Percentiles rank a stretch among this genome's conserved stretches.
These are phyloP conservation scores for Poeciliopsis retropinna DNA, from an alignment of 2,113 vertebrate species.

Conservation along the genomic window DNA sequence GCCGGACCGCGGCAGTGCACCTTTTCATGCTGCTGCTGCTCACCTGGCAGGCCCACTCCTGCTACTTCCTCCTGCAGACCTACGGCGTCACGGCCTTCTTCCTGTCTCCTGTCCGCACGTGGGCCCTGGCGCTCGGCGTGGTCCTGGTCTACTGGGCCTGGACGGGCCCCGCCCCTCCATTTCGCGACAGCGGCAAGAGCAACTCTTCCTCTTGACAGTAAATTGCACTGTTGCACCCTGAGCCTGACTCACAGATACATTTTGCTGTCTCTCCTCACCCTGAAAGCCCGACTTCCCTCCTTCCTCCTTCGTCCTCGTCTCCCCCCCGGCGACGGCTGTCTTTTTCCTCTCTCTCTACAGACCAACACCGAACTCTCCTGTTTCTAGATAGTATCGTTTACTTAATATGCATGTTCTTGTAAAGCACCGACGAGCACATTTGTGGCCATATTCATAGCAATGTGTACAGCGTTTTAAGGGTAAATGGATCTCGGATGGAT, in stretches of 20 bases:
- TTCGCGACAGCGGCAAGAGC: constrained; percentile 83
- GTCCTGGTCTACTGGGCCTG: constrained; percentile 85
- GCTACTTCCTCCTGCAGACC: constrained; percentile 89
- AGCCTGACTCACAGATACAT: constrained; percentile 54
- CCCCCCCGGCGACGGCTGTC: not conserved
- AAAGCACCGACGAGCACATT: constrained; percentile 56
- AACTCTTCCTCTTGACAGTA: constrained; percentile 79
- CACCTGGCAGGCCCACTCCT: constrained; percentile 89
- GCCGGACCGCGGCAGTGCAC: constrained; percentile 76
- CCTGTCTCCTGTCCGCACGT: constrained; percentile 90
- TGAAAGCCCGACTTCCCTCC: constrained; percentile 10
- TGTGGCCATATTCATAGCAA: constrained; percentile 50
- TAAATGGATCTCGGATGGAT: constrained; percentile 13
- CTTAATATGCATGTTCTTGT: constrained; percentile 73
- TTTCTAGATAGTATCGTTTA: constrained; percentile 62
- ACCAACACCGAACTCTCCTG: constrained; percentile 36
- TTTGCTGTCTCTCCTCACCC: constrained; percentile 41
- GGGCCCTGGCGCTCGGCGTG: constrained; percentile 84
- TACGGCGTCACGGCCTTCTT: constrained; percentile 88
- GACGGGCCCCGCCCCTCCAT: constrained; percentile 76
- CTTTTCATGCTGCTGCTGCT: constrained; percentile 86
- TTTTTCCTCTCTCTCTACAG: constrained; percentile 12
- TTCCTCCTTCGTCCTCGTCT: not conserved
- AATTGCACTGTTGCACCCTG: constrained; percentile 38
- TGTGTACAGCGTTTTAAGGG: constrained; percentile 47